Base-by-base conservation (phyloP, 2,888 invertebrate genomes). In the Dione vanillae region DNA sequence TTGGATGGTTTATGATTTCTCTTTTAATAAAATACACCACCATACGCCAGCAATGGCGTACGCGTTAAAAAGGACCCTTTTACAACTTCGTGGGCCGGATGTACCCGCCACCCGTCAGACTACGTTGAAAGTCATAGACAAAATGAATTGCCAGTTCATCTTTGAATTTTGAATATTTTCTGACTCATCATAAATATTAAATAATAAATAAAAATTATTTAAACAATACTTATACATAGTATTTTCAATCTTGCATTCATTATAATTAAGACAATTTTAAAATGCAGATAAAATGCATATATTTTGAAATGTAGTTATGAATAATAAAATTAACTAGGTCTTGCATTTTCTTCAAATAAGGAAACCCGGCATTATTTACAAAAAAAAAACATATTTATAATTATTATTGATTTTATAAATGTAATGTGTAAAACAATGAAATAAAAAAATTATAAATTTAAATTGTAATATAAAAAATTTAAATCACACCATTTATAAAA, bases 21-120 rank as follows among this genome's bases (percentile, higher is more conserved):
- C 92, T 94, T 92, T 93, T 94, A 94, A 94, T 94, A 94, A 93
- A 93, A 93, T 84, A 94, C 94, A 95, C 95, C 94, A 95, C 95
- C 95, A 96, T 96, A 96, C 96, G 96, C 96, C 96, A 96, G 94
- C 95, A 95, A 96, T 96, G 97, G 97, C 97, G 97, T 96, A 96
- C 96, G 95, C 95, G 95, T 95, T 94, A 94, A 95, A 97, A 97
- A 97, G 80, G 78, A 76, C 90, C 59, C 84, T 79, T 81, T 81
- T 78, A 74, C 73, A 76, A 77, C 78, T 75, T 76, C 81, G 81
- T 81, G 77, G 81, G 82, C 88, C 91, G 92, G 91, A 92, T 89
- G 83, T 88, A 75, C 78, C 78, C 75, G 82, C 83, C 83, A 83
- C 81, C 75, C 79, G 82, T 84, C 86, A 86, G 79, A 80, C 78